phyloP scores from a whole-genome alignment of 2,888 invertebrate genomes.

The Cenopis cana region DNA sequence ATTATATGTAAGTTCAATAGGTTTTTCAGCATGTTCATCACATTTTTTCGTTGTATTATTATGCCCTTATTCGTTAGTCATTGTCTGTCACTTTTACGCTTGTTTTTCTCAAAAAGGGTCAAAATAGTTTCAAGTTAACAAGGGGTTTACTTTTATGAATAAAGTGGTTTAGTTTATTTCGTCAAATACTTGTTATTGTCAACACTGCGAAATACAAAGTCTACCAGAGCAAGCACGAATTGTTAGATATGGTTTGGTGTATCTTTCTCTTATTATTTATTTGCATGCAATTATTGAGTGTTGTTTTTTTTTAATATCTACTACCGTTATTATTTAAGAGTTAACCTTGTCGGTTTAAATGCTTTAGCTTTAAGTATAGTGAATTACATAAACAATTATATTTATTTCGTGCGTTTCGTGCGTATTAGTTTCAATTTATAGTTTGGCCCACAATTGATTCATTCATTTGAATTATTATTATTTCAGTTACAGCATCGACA shows the following conservation, averaged over 20 bases:
- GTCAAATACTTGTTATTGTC: not conserved
- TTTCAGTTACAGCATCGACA: too few species aligned
- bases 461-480: too few species aligned
- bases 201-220: not conserved
- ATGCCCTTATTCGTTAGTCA: not conserved
- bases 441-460: too few species aligned
- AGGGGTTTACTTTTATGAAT: too few species aligned
- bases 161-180: not conserved
- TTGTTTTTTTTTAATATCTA: not conserved
- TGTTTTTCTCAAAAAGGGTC: too few species aligned
- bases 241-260: not conserved
- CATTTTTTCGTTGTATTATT: not conserved
- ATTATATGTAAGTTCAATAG: constrained; percentile 57
- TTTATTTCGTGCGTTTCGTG: too few species aligned
- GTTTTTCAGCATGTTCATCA: constrained; percentile 14
- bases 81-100: too few species aligned
- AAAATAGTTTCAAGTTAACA: too few species aligned
- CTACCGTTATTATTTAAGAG: too few species aligned
- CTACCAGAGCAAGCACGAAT: not conserved
- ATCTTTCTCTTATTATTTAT: not conserved
- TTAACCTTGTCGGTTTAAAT: not conserved
- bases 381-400: not conserved
- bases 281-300: not conserved
- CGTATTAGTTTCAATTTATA: too few species aligned
- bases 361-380: not conserved